Evolutionary conservation across 2,888 invertebrate genomes (phyloP).

Genomic region (Tupiocoris notatus): DNA sequence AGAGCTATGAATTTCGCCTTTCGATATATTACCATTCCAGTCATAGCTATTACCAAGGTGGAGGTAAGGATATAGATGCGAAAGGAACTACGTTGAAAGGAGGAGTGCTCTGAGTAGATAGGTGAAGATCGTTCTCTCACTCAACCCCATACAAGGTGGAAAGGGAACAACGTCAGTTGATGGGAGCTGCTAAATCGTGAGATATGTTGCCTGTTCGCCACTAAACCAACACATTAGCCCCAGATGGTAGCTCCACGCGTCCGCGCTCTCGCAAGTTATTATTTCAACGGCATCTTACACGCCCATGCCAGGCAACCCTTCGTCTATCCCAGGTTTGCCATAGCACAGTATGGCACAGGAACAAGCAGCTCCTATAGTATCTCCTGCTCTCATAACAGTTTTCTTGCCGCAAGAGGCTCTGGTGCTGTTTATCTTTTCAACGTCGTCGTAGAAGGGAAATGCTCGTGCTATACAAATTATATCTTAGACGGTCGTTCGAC

Average conservation of each 20-base stretch:
- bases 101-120: neutral
- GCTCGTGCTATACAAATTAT: too few species aligned
- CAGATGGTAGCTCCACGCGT: conserved; percentile 23
- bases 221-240: conserved; percentile 43
- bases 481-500: too few species aligned
- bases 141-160: neutral
- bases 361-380: neutral
- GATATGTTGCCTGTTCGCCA: conserved; percentile 32
- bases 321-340: neutral
- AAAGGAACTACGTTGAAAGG: neutral
- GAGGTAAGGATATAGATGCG: neutral
- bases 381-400: conserved; percentile 25
- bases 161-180: neutral
- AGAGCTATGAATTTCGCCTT: too few species aligned
- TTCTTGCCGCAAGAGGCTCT: conserved; percentile 11
- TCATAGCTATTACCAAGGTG: too few species aligned
- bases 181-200: conserved; percentile 29
- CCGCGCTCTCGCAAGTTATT: conserved; percentile 30
- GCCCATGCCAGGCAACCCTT: neutral
- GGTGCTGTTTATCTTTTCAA: too few species aligned
- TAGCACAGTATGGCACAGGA: neutral
- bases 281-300: conserved; percentile 25
- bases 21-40: too few species aligned
- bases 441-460: too few species aligned
- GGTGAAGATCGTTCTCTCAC: neutral